Percentiles rank a stretch among this genome's conserved stretches.
Conservation (phyloP, 1,140 invertebrate species). For the Macrocentrus cingulum region DNA sequence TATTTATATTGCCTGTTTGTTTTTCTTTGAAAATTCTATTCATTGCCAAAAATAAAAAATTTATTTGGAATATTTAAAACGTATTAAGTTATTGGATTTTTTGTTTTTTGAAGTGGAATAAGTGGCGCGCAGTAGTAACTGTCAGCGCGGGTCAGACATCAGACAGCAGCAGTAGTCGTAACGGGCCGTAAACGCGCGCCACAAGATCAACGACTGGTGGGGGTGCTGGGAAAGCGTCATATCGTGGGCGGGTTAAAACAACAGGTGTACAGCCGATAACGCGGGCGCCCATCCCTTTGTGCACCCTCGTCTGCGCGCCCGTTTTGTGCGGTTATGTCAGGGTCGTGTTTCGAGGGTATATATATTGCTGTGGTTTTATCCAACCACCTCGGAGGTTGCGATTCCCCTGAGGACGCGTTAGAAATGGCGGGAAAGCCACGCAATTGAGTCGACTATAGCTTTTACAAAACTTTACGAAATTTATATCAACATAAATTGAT, state of each 20-base stretch:
- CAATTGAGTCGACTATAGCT: too few species aligned
- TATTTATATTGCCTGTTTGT: too few species aligned
- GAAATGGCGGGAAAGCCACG: background rate
- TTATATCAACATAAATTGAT: too few species aligned
- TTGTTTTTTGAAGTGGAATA: too few species aligned
- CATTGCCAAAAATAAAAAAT: too few species aligned
- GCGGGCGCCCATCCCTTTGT: conserved; percentile 31
- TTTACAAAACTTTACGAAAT: too few species aligned
- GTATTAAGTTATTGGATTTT: too few species aligned
- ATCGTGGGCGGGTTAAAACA: conserved; percentile 38
- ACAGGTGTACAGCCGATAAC: conserved; percentile 40
- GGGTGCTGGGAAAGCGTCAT: background rate
- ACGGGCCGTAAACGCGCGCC: conserved; percentile 1
- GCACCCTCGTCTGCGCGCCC: conserved; percentile 12
- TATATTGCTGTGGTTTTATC: conserved; percentile 32
- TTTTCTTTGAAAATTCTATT: too few species aligned
- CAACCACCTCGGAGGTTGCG: background rate
- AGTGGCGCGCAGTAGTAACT: too few species aligned
- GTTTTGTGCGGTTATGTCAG: conserved; percentile 36
- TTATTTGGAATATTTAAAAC: too few species aligned
- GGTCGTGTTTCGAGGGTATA: conserved; percentile 31
- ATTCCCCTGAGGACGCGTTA: background rate
- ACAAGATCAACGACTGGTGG: background rate
- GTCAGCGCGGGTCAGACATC: too few species aligned
- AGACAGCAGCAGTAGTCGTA: too few species aligned